Conservation (phyloP, 2,113 vertebrate genomes). For the Bufo gargarizans region DNA sequence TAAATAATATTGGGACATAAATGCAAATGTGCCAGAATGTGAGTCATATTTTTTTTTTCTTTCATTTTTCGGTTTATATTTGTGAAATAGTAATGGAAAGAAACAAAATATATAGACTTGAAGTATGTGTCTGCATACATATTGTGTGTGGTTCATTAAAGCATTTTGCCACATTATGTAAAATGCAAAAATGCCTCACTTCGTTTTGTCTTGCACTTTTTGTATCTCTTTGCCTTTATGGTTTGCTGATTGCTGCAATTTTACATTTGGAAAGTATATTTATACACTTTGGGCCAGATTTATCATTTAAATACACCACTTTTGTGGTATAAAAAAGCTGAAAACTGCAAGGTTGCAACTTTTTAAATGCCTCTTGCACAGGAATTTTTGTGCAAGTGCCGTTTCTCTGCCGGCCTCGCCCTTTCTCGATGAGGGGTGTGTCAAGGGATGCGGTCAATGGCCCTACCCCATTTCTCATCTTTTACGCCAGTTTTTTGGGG, state of each 20-base stretch:
- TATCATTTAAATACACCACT: too few species aligned
- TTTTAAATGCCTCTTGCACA: too few species aligned
- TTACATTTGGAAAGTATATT: not conserved
- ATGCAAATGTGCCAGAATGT: constrained; percentile 36
- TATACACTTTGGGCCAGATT: not conserved
- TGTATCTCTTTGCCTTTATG: too few species aligned
- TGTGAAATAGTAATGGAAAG: not conserved
- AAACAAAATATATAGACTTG: not conserved
- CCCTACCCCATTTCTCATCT: too few species aligned
- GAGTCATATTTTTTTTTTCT: not conserved
- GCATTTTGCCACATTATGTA: not conserved
- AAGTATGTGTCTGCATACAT: not conserved
- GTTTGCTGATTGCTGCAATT: not conserved
- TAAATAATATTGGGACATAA: constrained; percentile 50
- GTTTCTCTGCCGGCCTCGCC: too few species aligned
- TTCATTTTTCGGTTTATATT: not conserved
- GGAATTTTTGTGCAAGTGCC: too few species aligned
- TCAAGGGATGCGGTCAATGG: too few species aligned
- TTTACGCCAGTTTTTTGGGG: too few species aligned
- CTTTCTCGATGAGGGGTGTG: too few species aligned
- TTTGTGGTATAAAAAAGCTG: too few species aligned
- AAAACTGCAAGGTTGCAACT: too few species aligned
- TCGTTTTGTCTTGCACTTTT: not conserved
- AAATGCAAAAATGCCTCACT: not conserved
- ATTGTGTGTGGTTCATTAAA: constrained; percentile 20